Percentiles rank a stretch among this genome's conserved stretches.
phyloP scores from a whole-genome alignment of 2,888 invertebrate genomes.

The Tetheella fluctuosa region DNA sequence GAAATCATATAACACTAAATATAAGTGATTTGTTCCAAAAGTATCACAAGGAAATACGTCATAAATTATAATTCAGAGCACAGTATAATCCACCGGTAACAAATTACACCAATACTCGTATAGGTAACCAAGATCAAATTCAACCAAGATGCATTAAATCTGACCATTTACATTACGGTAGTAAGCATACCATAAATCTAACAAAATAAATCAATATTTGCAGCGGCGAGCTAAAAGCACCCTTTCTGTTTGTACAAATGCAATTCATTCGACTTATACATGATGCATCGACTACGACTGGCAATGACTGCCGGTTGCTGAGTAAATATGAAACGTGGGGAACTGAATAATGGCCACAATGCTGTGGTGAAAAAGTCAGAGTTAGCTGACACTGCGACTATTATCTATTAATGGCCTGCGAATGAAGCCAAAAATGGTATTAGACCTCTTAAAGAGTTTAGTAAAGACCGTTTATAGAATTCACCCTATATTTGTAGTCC shows the following conservation, averaged over 20 bases:
- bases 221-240: conserved; percentile 49
- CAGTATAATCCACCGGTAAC: not conserved
- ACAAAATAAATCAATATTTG: conserved; percentile 74
- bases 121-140: not conserved
- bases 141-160: conserved; percentile 11
- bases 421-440: not conserved
- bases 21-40: not conserved
- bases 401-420: conserved; percentile 21
- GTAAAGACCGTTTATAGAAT: no score
- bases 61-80: not conserved
- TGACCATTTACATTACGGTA: conserved; percentile 20
- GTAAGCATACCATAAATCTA: conserved; percentile 48
- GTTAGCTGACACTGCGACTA: conserved; percentile 2
- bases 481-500: no score
- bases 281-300: conserved; percentile 51
- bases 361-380: not conserved
- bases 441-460: not conserved
- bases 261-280: conserved; percentile 53
- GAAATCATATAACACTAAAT: no score
- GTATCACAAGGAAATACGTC: not conserved
- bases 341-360: not conserved
- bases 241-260: conserved; percentile 67
- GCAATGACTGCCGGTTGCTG: conserved; percentile 19
- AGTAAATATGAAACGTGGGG: conserved; percentile 10
- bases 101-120: not conserved